Conservation (phyloP, 2,113 vertebrate species). For the Poecilia latipinna region DNA sequence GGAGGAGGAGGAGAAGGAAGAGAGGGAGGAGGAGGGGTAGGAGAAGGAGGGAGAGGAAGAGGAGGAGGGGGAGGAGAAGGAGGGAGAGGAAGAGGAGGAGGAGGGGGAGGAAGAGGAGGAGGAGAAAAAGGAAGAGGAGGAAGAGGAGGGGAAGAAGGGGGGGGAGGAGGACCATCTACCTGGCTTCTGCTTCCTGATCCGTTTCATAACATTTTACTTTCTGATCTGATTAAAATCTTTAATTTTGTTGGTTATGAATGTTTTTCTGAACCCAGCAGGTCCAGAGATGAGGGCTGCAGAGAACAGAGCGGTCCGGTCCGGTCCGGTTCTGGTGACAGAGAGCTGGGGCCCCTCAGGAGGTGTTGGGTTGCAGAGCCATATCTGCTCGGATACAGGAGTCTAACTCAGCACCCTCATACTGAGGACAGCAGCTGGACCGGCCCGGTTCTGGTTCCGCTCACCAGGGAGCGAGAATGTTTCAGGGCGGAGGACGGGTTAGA, state of each 20-base stretch:
- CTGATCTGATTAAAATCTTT: background rate
- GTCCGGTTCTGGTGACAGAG: conserved; percentile 6
- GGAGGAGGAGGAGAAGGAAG: too few relatives aligned
- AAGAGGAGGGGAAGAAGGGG: background rate
- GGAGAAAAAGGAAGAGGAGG: conserved; percentile 21
- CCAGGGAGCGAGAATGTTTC: background rate
- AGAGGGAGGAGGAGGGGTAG: too few relatives aligned
- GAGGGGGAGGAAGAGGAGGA: too few relatives aligned
- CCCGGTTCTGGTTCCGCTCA: background rate
- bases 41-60: too few relatives aligned
- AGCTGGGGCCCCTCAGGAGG: conserved; percentile 16
- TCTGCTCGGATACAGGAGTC: background rate
- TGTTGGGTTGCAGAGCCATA: conserved; percentile 42
- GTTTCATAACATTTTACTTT: background rate
- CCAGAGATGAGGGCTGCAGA: background rate
- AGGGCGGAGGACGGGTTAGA: background rate
- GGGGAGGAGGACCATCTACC: too few relatives aligned
- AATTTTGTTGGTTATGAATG: background rate
- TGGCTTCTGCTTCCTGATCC: background rate
- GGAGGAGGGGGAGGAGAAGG: too few relatives aligned
- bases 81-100: too few relatives aligned
- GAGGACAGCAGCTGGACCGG: background rate
- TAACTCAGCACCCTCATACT: background rate
- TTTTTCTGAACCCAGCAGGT: background rate
- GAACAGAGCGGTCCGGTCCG: background rate